Evolutionary conservation across 2,113 vertebrate species (phyloP).

Genomic region (Phoxinus phoxinus): DNA sequence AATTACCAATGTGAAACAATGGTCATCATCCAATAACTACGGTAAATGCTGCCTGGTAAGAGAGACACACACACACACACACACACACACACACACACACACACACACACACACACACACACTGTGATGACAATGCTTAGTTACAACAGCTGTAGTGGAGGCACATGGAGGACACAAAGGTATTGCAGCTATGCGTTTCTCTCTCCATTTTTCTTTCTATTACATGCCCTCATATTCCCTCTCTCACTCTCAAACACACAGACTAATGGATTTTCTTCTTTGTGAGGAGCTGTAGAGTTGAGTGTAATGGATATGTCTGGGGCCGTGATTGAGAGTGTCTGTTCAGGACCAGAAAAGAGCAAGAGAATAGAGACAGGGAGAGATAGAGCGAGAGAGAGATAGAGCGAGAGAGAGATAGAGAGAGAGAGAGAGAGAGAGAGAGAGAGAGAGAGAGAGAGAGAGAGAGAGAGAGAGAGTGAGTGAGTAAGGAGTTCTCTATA

Average conservation of each 20-base stretch:
- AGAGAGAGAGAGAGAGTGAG: slow-evolving; percentile 3
- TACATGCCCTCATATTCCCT: slow-evolving; percentile 30
- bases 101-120: not conserved
- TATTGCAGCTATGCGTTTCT: not conserved
- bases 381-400: no score
- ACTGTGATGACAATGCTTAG: not conserved
- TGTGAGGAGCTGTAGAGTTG: slow-evolving; percentile 59
- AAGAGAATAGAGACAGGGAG: not conserved
- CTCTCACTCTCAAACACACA: slow-evolving; percentile 47
- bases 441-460: not conserved
- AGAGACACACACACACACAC: not conserved
- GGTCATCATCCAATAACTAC: not conserved
- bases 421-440: not conserved
- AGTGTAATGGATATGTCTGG: slow-evolving; percentile 69
- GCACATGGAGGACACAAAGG: slow-evolving; percentile 4
- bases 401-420: not conserved
- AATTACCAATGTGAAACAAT: not conserved
- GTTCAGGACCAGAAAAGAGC: slow-evolving; percentile 47
- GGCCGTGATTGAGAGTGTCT: slow-evolving; percentile 63
- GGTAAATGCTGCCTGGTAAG: not conserved
- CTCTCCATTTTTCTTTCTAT: slow-evolving; percentile 33
- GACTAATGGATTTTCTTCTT: slow-evolving; percentile 69
- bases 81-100: no score
- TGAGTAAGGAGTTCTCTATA: not conserved
- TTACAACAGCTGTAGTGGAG: slow-evolving; percentile 5